phyloP scores from a whole-genome alignment of 2,888 invertebrate genomes.

The Steinernema scapterisci region DNA sequence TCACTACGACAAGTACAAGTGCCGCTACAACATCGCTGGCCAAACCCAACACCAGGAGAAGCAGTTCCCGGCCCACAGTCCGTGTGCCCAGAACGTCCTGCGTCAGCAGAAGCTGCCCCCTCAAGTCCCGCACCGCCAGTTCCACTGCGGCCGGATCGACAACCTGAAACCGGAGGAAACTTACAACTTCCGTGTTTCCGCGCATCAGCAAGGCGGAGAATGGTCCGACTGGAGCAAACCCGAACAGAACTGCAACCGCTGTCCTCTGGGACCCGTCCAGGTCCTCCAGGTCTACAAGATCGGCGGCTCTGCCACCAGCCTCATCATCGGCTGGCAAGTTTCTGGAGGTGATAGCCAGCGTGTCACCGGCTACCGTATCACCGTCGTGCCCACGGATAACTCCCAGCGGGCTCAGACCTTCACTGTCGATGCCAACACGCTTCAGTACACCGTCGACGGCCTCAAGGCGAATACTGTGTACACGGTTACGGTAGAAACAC shows the following conservation, averaged over 20 bases:
- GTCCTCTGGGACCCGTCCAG: constrained; percentile 48
- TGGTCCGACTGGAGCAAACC: constrained; percentile 55
- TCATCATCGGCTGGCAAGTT: constrained; percentile 63
- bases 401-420: constrained; percentile 58
- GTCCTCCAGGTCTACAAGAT: constrained; percentile 58
- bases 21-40: constrained; percentile 58
- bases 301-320: constrained; percentile 55
- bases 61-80: constrained; percentile 61
- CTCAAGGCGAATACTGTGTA: constrained; percentile 66
- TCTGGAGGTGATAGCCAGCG: constrained; percentile 58
- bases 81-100: constrained; percentile 58
- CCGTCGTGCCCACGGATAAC: constrained; percentile 59
- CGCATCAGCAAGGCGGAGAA: constrained; percentile 41
- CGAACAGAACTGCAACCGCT: constrained; percentile 39
- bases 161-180: constrained; percentile 59
- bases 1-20: constrained; percentile 65
- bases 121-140: constrained; percentile 57
- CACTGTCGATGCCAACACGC: constrained; percentile 64
- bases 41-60: constrained; percentile 55
- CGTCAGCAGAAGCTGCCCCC: constrained; percentile 62
- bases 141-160: constrained; percentile 64
- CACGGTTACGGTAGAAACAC: constrained; percentile 63
- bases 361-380: constrained; percentile 63
- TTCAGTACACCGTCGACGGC: constrained; percentile 63
- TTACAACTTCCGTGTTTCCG: constrained; percentile 63